Conservation (phyloP, 2,888 invertebrate genomes). For the Schizotus pectinicornis region DNA sequence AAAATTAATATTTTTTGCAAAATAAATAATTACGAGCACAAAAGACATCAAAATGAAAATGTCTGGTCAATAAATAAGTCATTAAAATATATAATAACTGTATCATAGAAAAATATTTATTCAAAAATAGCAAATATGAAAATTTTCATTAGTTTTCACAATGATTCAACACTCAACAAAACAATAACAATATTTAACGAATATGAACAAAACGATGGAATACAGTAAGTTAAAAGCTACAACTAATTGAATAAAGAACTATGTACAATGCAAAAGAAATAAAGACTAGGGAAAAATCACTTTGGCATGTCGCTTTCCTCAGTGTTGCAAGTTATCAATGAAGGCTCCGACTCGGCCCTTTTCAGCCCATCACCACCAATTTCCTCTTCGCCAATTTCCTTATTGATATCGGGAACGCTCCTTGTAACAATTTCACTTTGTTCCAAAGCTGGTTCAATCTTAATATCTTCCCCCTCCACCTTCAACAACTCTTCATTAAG, state of each 20-base stretch:
- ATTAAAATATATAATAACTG: constrained; percentile 6
- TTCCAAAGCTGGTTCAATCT: constrained; percentile 47
- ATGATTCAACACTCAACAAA: constrained; percentile 4
- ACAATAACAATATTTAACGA: background rate
- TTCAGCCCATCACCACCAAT: constrained; percentile 57
- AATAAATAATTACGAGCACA: too few species aligned
- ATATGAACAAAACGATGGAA: constrained; percentile 3
- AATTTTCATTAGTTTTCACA: constrained; percentile 1
- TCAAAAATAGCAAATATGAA: constrained; percentile 12
- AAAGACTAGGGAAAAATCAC: constrained; percentile 6
- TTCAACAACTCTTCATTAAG: constrained; percentile 75
- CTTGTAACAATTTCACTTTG: constrained; percentile 63
- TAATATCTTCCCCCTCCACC: constrained; percentile 55
- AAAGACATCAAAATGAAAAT: too few species aligned
- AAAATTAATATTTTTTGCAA: too few species aligned
- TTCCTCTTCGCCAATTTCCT: constrained; percentile 52
- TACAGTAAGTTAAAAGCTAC: constrained; percentile 4
- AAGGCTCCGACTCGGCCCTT: constrained; percentile 71
- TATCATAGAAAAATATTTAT: constrained; percentile 6
- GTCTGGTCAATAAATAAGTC: constrained; percentile 24
- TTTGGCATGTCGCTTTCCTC: constrained; percentile 39
- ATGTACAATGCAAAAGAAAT: constrained; percentile 2
- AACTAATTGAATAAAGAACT: constrained; percentile 12
- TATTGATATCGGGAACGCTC: constrained; percentile 69
- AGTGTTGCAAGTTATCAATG: constrained; percentile 63